phyloP scores from a whole-genome alignment of 1,140 invertebrate genomes.

The Bombus terrestris region DNA sequence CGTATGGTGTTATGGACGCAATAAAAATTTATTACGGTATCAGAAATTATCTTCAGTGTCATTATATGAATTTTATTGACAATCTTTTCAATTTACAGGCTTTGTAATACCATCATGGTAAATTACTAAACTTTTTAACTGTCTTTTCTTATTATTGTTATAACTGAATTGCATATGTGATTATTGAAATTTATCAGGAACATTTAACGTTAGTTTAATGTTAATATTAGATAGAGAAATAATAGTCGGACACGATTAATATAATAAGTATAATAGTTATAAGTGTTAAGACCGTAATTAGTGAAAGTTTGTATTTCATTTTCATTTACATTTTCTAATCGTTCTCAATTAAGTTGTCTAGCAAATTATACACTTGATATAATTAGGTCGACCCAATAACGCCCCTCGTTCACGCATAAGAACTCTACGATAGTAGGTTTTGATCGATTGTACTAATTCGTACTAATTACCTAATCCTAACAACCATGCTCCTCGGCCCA shows the following conservation, averaged over 20 bases:
- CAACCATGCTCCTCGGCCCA: background rate
- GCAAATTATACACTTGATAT: background rate
- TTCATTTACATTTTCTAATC: background rate
- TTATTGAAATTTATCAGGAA: background rate
- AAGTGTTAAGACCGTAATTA: background rate
- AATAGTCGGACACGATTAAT: background rate
- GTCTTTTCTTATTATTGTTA: too few species aligned
- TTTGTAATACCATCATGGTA: too few species aligned
- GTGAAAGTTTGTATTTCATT: background rate
- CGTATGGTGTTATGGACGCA: too few species aligned
- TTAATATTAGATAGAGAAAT: background rate
- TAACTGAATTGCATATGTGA: too few species aligned
- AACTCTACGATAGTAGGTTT: background rate
- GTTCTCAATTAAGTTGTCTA: background rate
- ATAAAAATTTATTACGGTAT: too few species aligned
- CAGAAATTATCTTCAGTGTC: too few species aligned
- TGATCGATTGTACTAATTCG: constrained; percentile 30
- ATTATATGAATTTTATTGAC: too few species aligned
- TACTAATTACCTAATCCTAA: constrained; percentile 46
- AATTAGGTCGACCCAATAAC: background rate
- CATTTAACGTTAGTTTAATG: too few species aligned
- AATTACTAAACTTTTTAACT: too few species aligned
- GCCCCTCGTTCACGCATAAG: background rate
- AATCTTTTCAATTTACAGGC: too few species aligned
- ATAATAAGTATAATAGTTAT: background rate